Evolutionary conservation across 2,797 vertebrate genomes (phyloP).

Genomic region (Falco novaeseelandiae): DNA sequence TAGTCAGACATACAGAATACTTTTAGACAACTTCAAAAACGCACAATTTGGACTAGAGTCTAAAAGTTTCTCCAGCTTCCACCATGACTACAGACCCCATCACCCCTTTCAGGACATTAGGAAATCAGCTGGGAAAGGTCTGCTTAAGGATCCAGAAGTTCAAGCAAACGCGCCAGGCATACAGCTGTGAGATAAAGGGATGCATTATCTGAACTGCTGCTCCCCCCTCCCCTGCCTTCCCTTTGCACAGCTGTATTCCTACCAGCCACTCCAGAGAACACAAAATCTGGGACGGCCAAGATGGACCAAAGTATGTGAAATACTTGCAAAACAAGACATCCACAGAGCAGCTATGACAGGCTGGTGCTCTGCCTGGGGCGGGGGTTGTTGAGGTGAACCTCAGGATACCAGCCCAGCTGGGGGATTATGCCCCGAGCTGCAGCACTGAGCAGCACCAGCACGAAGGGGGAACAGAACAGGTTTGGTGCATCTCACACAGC

Average conservation of each 20-base stretch:
- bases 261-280: not conserved
- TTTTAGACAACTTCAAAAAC: not conserved
- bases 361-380: not conserved
- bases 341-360: not conserved
- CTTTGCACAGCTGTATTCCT: not conserved
- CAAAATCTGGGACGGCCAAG: accelerated
- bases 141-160: not conserved
- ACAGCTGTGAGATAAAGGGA: not conserved
- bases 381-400: not conserved
- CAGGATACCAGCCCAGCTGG: accelerated
- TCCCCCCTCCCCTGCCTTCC: not conserved
- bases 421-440: not conserved
- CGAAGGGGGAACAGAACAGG: accelerated
- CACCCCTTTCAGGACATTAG: not conserved
- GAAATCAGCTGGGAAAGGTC: not conserved
- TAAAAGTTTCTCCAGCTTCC: not conserved
- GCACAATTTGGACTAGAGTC: not conserved
- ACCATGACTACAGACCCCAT: not conserved
- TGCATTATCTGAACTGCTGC: accelerated
- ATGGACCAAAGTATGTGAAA: not conserved
- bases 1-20: not conserved
- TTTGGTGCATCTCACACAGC: not conserved
- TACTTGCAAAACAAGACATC: not conserved
- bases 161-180: not conserved
- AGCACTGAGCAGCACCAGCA: too few species aligned